These are phyloP conservation scores for Mormyrus hasselquistii DNA, from an alignment of 2,797 vertebrate species.

Conservation along the genomic window DNA sequence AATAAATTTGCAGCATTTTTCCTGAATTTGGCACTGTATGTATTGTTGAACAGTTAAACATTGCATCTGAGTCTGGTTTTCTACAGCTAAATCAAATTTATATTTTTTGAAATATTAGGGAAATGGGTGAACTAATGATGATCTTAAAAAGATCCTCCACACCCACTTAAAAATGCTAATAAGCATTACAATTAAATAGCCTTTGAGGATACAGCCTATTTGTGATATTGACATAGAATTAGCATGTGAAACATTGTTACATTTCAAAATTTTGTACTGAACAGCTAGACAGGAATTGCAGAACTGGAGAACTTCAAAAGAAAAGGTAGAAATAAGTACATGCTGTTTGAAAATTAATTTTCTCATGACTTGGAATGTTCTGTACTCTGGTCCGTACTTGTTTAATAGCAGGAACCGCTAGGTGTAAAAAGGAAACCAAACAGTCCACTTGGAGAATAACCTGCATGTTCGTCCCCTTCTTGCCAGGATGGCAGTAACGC, in stretches of 20 bases:
- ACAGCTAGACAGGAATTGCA: background rate
- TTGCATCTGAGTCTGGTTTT: background rate
- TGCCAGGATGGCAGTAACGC: conserved; percentile 72
- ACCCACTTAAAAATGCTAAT: background rate
- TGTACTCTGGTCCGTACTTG: background rate
- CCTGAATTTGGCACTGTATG: background rate
- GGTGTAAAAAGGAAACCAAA: background rate
- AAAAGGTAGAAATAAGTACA: background rate
- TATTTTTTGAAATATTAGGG: background rate
- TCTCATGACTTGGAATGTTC: background rate
- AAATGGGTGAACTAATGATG: background rate
- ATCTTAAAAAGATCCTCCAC: background rate
- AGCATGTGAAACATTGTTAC: background rate
- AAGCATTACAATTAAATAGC: background rate
- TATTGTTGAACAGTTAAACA: background rate
- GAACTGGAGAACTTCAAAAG: background rate
- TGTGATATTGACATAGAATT: background rate
- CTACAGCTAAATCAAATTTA: background rate
- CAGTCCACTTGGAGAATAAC: background rate
- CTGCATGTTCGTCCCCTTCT: conserved; percentile 17
- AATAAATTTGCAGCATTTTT: background rate
- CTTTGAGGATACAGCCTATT: background rate
- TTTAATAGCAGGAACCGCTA: background rate
- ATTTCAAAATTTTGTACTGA: background rate
- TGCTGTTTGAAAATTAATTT: background rate